Conservation (phyloP, 1,140 invertebrate genomes). For the Pomacea maculata region DNA sequence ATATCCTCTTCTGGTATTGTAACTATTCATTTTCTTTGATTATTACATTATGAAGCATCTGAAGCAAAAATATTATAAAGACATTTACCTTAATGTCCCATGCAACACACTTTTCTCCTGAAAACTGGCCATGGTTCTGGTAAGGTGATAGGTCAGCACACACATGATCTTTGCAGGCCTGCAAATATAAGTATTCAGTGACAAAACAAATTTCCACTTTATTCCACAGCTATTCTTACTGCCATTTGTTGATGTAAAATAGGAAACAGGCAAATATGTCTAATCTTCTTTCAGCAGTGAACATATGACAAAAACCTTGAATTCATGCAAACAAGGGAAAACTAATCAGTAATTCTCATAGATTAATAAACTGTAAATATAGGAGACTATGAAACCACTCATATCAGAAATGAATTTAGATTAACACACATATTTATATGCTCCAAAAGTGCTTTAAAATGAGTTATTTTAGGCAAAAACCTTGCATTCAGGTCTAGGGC, state of each 20-base stretch:
- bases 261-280: neutral
- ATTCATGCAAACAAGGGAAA: neutral
- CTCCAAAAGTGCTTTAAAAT: too few species aligned
- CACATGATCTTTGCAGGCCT: slow-evolving; percentile 67
- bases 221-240: neutral
- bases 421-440: too few species aligned
- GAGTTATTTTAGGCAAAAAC: too few species aligned
- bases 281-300: too few species aligned
- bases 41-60: neutral
- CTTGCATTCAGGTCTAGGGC: too few species aligned
- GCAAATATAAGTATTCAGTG: slow-evolving; percentile 38
- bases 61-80: neutral
- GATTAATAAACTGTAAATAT: too few species aligned
- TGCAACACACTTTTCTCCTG: slow-evolving; percentile 64
- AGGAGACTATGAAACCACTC: too few species aligned
- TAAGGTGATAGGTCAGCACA: slow-evolving; percentile 70
- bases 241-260: neutral
- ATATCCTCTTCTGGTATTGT: too few species aligned
- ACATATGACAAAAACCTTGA: too few species aligned
- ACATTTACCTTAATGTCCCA: slow-evolving; percentile 67
- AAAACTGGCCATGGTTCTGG: slow-evolving; percentile 67
- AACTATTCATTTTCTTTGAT: neutral
- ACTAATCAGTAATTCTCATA: neutral
- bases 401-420: too few species aligned
- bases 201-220: neutral